Evolutionary conservation across 2,113 vertebrate genomes (phyloP).

Genomic region (Sebastes schlegelii): DNA sequence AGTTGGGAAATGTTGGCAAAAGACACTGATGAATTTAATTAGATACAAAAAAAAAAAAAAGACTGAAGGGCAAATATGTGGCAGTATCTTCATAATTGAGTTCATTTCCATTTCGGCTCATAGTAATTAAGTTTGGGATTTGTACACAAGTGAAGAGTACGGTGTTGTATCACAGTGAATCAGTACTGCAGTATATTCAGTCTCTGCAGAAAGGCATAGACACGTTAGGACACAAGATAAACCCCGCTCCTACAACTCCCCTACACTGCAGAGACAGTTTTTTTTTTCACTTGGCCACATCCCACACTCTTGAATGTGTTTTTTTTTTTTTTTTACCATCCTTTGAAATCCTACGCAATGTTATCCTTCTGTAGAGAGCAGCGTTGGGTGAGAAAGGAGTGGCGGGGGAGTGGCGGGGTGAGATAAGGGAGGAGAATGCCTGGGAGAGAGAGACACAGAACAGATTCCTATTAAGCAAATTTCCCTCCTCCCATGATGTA

Average conservation of each 20-base stretch:
- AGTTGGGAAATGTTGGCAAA: conserved; percentile 21
- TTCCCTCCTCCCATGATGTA: conserved; percentile 46
- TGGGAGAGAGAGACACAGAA: conserved; percentile 37
- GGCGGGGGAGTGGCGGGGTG: conserved; percentile 24
- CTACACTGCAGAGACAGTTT: conserved; percentile 48
- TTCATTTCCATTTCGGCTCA: conserved; percentile 60
- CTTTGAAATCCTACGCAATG: conserved; percentile 61
- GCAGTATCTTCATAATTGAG: conserved; percentile 64
- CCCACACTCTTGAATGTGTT: conserved; percentile 39
- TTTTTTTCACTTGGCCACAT: conserved; percentile 53
- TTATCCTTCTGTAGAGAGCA: conserved; percentile 41
- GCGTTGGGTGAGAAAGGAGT: conserved; percentile 39
- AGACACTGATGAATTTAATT: conserved; percentile 46
- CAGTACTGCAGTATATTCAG: conserved; percentile 28
- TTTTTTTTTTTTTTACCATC: background rate
- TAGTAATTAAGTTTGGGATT: conserved; percentile 71
- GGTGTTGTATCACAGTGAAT: conserved; percentile 53
- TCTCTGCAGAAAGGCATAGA: conserved; percentile 33
- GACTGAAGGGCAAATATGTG: conserved; percentile 50
- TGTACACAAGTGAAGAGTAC: conserved; percentile 36
- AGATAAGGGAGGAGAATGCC: conserved; percentile 46
- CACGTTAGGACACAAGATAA: conserved; percentile 46
- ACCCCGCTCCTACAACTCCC: conserved; percentile 28
- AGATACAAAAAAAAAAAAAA: conserved; percentile 33
- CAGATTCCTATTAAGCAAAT: conserved; percentile 54